phyloP scores from a whole-genome alignment of 2,888 invertebrate species.

The Cataglyphis cursor region DNA sequence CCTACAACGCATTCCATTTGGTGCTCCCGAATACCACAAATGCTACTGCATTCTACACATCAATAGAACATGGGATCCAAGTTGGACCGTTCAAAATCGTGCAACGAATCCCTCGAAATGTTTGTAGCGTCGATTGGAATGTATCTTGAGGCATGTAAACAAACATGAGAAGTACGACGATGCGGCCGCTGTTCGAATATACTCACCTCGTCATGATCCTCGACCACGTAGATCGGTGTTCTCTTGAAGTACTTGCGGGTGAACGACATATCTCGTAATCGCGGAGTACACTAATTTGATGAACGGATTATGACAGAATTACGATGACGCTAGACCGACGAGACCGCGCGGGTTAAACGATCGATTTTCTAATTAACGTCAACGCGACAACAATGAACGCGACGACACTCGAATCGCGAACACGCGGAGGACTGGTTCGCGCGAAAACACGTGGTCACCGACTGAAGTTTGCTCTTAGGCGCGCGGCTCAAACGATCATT shows the following conservation, averaged over 20 bases:
- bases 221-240: constrained; percentile 92
- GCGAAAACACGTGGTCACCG: constrained; percentile 81
- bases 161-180: neutral
- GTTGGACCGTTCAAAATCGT: neutral
- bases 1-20: neutral
- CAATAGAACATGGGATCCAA: neutral
- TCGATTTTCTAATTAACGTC: constrained; percentile 66
- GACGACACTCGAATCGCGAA: constrained; percentile 62
- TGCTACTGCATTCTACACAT: neutral
- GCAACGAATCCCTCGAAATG: neutral
- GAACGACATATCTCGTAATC: constrained; percentile 58
- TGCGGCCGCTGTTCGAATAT: constrained; percentile 11
- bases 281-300: neutral
- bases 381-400: constrained; percentile 62
- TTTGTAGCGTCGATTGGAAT: neutral
- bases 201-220: constrained; percentile 92
- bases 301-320: neutral
- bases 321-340: constrained; percentile 6
- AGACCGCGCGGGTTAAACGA: constrained; percentile 40
- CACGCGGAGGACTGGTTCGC: constrained; percentile 69
- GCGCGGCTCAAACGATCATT: constrained; percentile 79
- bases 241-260: constrained; percentile 88
- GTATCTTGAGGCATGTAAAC: neutral
- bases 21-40: neutral
- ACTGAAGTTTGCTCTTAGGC: constrained; percentile 77